phyloP scores from a whole-genome alignment of 2,888 invertebrate species.

The Luperina nickerlii region DNA sequence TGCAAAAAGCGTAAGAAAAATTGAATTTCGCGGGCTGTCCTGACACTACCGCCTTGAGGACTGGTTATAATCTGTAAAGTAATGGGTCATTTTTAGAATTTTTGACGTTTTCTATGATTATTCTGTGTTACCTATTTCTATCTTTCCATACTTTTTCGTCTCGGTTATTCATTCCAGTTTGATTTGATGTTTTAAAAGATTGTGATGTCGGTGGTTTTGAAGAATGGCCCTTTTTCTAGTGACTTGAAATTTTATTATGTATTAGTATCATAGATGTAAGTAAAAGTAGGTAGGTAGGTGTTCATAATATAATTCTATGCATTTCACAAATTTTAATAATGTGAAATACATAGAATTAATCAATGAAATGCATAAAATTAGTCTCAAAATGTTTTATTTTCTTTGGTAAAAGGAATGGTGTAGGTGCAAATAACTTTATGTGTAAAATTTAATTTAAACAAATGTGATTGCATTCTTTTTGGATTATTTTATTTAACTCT shows the following conservation, averaged over 20 bases:
- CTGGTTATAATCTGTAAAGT: not conserved
- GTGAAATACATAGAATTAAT: no score
- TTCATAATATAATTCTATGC: slow-evolving; percentile 23
- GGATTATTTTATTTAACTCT: slow-evolving; percentile 2
- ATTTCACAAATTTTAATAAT: slow-evolving; percentile 26
- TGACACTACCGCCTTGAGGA: not conserved
- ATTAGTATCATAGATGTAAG: slow-evolving; percentile 23
- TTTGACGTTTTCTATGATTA: not conserved
- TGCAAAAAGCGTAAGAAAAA: not conserved
- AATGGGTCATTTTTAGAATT: not conserved
- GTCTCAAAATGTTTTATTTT: slow-evolving; percentile 14
- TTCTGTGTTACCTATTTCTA: slow-evolving; percentile 9
- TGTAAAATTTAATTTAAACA: not conserved
- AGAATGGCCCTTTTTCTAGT: not conserved
- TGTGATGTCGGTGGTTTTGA: not conserved
- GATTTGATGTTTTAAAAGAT: slow-evolving; percentile 10
- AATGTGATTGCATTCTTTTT: not conserved
- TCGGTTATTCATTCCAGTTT: slow-evolving; percentile 34
- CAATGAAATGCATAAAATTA: not conserved
- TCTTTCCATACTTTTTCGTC: not conserved
- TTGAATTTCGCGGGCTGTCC: not conserved
- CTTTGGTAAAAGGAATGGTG: slow-evolving; percentile 38
- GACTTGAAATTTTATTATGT: not conserved
- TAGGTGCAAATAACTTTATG: slow-evolving; percentile 30
- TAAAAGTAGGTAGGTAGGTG: slow-evolving; percentile 16